Evolutionary conservation across 2,888 invertebrate species (phyloP).

Genomic region (Noctuana brunneofusca): DNA sequence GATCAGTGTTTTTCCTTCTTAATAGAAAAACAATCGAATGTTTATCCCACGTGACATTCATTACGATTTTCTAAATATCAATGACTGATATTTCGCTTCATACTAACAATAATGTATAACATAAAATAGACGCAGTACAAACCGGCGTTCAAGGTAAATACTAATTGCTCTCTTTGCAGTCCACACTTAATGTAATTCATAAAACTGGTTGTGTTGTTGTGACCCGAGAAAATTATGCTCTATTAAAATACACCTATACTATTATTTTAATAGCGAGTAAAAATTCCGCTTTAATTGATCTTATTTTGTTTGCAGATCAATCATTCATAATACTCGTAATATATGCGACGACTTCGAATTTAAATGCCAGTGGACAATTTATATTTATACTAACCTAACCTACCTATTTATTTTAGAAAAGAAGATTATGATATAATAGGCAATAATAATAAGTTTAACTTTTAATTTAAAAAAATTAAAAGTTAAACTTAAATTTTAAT

Average conservation of each 20-base stretch:
- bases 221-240: slow-evolving; percentile 39
- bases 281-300: slow-evolving; percentile 29
- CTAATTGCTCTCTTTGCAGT: slow-evolving; percentile 64
- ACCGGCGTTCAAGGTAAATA: slow-evolving; percentile 61
- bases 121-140: slow-evolving; percentile 43
- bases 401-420: too few relatives aligned
- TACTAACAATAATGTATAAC: slow-evolving; percentile 10
- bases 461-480: not conserved
- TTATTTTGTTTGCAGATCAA: slow-evolving; percentile 8
- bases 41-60: not conserved
- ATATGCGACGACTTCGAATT: not conserved
- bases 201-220: slow-evolving; percentile 59
- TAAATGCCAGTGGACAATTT: not conserved
- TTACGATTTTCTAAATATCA: not conserved
- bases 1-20: not conserved
- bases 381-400: too few relatives aligned
- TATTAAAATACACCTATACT: slow-evolving; percentile 16
- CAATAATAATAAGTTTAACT: too few relatives aligned
- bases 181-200: slow-evolving; percentile 54
- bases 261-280: slow-evolving; percentile 9
- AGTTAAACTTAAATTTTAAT: not conserved
- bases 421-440: too few relatives aligned
- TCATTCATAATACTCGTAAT: not conserved
- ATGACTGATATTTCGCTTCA: not conserved
- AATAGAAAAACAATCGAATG: not conserved